These are phyloP conservation scores for Scomberomorus guttatus DNA, from an alignment of 2,797 vertebrate genomes.

Conservation along the genomic window DNA sequence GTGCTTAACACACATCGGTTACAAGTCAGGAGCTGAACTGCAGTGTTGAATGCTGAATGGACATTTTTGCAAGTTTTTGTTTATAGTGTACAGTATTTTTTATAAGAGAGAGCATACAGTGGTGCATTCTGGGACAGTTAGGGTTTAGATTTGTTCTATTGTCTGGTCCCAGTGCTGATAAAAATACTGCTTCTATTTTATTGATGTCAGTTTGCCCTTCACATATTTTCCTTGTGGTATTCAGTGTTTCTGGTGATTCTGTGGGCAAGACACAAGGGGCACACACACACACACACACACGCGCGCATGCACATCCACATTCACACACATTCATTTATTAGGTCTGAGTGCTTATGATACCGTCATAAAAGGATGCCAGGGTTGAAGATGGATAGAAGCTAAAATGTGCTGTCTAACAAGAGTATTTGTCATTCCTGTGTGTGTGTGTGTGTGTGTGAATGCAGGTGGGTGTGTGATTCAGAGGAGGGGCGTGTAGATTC, in stretches of 20 bases:
- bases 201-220: constrained; percentile 49
- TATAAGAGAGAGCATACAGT: neutral
- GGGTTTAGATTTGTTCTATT: constrained; percentile 37
- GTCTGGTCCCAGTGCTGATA: constrained; percentile 28
- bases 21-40: constrained; percentile 21
- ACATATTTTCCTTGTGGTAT: constrained; percentile 27
- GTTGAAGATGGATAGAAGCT: neutral
- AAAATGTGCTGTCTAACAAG: neutral
- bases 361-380: constrained; percentile 8
- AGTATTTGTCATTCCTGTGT: neutral
- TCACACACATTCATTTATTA: constrained; percentile 9
- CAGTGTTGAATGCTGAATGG: constrained; percentile 32
- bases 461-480: neutral
- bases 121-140: constrained; percentile 30
- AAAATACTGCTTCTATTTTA: constrained; percentile 17
- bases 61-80: constrained; percentile 23
- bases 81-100: constrained; percentile 10
- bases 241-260: constrained; percentile 14
- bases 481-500: neutral
- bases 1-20: constrained; percentile 46
- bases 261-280: neutral
- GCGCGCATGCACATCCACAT: neutral
- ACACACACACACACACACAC: neutral
- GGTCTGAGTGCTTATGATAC: neutral
- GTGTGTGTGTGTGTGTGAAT: neutral